Percentiles rank a stretch among this genome's conserved stretches.
Conservation (phyloP, 2,113 vertebrate species). For the Sardina pilchardus region DNA sequence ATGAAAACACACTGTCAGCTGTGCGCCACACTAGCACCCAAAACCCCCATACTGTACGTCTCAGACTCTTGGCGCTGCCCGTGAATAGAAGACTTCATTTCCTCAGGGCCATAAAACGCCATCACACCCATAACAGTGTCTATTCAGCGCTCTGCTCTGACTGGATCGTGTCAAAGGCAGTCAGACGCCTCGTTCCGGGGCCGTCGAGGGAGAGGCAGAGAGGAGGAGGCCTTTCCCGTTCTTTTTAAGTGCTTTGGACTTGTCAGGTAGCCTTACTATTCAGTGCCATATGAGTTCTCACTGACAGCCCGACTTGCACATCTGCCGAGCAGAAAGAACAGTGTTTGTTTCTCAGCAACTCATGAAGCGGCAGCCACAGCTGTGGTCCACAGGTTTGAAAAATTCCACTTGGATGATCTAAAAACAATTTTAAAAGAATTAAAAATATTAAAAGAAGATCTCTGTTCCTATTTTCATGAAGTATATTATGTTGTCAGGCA, state of each 20-base stretch:
- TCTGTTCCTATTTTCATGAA: not conserved
- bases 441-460: not conserved
- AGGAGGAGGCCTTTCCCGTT: not conserved
- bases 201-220: not conserved
- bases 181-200: not conserved
- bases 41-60: conserved; percentile 1
- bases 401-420: not conserved
- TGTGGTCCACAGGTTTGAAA: not conserved
- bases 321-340: not conserved
- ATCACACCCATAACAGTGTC: not conserved
- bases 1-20: conserved; percentile 1
- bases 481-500: not conserved
- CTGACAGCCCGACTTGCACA: not conserved
- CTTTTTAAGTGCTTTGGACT: not conserved
- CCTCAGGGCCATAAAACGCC: not conserved
- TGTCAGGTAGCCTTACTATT: not conserved
- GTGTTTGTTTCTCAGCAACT: not conserved
- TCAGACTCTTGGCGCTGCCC: not conserved
- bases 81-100: not conserved
- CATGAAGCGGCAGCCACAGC: not conserved
- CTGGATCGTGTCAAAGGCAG: not conserved
- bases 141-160: not conserved
- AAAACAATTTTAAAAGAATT: not conserved
- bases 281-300: not conserved
- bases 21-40: not conserved